These are phyloP conservation scores for Meandrina meandrites DNA, from an alignment of 92 coral and sea anemone species.

Conservation along the genomic window DNA sequence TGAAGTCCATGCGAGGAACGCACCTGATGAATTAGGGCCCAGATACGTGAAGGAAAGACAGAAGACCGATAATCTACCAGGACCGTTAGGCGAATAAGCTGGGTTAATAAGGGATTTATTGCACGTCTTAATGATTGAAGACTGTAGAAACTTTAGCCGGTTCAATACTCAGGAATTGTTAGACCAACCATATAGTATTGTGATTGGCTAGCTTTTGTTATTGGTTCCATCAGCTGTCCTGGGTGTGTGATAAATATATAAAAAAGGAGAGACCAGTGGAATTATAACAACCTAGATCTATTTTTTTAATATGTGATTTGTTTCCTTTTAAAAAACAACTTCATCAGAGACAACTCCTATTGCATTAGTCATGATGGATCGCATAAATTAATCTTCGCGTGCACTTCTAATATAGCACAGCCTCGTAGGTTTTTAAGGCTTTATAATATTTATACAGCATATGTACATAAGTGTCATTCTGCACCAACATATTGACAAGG, in stretches of 20 bases:
- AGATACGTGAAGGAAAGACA: too few relatives aligned
- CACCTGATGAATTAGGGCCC: too few relatives aligned
- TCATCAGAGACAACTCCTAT: background rate
- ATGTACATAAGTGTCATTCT: constrained; percentile 8
- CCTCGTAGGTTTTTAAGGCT: background rate
- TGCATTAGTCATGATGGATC: background rate
- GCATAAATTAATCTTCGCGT: background rate
- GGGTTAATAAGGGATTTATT: background rate
- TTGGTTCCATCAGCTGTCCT: background rate
- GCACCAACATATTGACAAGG: background rate
- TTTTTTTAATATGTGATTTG: constrained; percentile 1
- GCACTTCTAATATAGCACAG: background rate
- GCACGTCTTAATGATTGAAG: background rate
- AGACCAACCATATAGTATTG: background rate
- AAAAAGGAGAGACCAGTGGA: background rate
- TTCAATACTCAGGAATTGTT: background rate
- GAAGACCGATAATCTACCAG: too few relatives aligned
- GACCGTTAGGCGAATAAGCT: background rate
- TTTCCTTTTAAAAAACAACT: constrained; percentile 17
- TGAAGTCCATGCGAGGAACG: too few relatives aligned
- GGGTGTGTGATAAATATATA: background rate
- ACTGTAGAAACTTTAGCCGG: background rate
- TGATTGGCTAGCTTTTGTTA: too few relatives aligned
- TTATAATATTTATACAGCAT: background rate
- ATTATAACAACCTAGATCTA: constrained; percentile 19